phyloP scores from a whole-genome alignment of 2,113 vertebrate genomes.

The Nothocercus julius region DNA sequence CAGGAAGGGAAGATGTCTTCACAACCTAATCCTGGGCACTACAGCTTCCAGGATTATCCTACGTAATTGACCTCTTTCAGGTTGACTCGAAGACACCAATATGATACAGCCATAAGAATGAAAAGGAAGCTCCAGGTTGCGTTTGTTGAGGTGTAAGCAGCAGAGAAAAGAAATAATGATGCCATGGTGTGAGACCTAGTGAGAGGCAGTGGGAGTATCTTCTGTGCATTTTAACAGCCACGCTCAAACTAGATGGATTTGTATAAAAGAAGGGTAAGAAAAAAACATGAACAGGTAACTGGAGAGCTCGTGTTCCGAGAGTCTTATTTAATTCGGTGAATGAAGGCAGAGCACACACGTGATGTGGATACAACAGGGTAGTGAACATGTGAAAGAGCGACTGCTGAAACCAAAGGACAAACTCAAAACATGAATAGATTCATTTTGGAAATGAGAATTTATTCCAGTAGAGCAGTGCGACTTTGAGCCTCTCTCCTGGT shows the following conservation, averaged over 20 bases:
- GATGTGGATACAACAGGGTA: background rate
- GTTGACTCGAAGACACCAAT: background rate
- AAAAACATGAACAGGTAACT: background rate
- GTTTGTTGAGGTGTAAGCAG: background rate
- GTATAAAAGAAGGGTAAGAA: background rate
- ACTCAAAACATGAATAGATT: background rate
- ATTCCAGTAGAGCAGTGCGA: background rate
- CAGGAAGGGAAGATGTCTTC: background rate
- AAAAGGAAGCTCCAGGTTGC: background rate
- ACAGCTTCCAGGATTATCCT: background rate
- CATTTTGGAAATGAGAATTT: background rate
- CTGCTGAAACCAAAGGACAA: background rate
- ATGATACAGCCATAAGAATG: background rate
- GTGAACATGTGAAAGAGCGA: accelerated
- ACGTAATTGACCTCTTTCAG: accelerated
- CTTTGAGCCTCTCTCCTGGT: background rate
- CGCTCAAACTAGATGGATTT: background rate
- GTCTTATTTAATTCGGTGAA: background rate
- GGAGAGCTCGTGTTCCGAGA: background rate
- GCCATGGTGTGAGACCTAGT: background rate
- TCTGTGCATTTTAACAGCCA: background rate
- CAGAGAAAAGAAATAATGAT: background rate
- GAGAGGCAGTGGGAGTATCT: background rate
- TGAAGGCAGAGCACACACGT: background rate
- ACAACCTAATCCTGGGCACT: background rate